Evolutionary conservation across 2,113 vertebrate genomes (phyloP).

Genomic region (Leiothrix lutea): DNA sequence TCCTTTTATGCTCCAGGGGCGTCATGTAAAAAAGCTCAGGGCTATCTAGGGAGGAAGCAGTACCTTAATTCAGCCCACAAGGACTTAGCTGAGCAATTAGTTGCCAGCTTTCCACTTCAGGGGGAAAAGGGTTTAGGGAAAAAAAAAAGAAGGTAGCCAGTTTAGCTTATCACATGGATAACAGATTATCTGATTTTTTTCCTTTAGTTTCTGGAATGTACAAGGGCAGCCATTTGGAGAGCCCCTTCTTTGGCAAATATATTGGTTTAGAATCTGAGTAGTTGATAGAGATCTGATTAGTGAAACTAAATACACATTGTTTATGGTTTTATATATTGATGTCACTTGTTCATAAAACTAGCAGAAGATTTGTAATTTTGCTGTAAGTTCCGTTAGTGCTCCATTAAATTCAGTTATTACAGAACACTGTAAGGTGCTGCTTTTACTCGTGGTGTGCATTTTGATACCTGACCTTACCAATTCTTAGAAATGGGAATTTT

Average conservation of each 20-base stretch:
- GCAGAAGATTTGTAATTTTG: not conserved
- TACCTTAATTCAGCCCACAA: not conserved
- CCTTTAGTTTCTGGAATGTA: not conserved
- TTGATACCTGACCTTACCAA: not conserved
- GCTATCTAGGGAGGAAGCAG: not conserved
- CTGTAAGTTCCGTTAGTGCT: not conserved
- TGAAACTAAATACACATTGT: not conserved
- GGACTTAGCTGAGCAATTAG: not conserved
- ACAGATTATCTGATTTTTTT: not conserved
- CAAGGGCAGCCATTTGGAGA: not conserved
- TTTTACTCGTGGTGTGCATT: not conserved
- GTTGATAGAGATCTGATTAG: not conserved
- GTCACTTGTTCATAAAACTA: not conserved
- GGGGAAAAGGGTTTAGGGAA: not conserved
- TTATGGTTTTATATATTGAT: not conserved
- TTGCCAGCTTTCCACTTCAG: not conserved
- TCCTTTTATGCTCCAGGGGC: not conserved
- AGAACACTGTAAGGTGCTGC: not conserved
- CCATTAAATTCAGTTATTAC: not conserved
- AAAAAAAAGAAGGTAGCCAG: not conserved
- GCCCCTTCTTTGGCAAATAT: not conserved
- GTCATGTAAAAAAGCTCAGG: not conserved
- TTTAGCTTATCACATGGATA: not conserved
- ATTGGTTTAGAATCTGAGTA: not conserved
- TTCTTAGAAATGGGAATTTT: not conserved